These are phyloP conservation scores for Amphiduros pacificus DNA, from an alignment of 2,888 invertebrate species.

Conservation along the genomic window DNA sequence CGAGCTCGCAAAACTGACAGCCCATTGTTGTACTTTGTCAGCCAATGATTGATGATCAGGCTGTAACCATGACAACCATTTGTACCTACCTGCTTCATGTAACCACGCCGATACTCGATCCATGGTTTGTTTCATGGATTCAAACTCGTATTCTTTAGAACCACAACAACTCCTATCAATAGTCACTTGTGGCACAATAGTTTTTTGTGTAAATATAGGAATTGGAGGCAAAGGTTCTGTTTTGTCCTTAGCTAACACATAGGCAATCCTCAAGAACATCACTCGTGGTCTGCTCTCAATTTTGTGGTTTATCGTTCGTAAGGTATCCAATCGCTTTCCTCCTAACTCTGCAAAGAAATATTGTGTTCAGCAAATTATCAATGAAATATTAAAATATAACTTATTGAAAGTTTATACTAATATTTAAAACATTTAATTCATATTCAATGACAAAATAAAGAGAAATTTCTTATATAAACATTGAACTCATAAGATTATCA, in stretches of 20 bases:
- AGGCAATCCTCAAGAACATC: conserved; percentile 12
- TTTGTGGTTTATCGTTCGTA: conserved; percentile 3
- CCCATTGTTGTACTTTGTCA: no score
- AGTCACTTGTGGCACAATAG: not conserved
- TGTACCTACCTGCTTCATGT: not conserved
- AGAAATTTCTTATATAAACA: no score
- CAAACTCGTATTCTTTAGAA: conserved; percentile 1
- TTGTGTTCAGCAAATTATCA: no score
- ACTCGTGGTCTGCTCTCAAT: conserved; percentile 15
- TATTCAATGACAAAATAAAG: no score
- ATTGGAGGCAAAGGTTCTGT: not conserved
- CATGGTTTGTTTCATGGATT: not conserved
- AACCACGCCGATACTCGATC: not conserved
- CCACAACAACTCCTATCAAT: not conserved
- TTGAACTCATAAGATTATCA: not conserved
- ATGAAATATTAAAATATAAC: no score
- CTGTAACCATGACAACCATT: no score
- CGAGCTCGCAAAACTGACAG: no score
- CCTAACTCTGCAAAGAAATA: not conserved
- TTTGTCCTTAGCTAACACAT: conserved; percentile 9
- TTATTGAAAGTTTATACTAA: no score
- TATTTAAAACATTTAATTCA: no score
- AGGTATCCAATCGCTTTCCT: not conserved
- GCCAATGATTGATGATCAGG: no score
- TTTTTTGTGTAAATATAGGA: not conserved